Evolutionary conservation across 2,888 invertebrate genomes (phyloP).

Genomic region (Subacronicta megacephala): DNA sequence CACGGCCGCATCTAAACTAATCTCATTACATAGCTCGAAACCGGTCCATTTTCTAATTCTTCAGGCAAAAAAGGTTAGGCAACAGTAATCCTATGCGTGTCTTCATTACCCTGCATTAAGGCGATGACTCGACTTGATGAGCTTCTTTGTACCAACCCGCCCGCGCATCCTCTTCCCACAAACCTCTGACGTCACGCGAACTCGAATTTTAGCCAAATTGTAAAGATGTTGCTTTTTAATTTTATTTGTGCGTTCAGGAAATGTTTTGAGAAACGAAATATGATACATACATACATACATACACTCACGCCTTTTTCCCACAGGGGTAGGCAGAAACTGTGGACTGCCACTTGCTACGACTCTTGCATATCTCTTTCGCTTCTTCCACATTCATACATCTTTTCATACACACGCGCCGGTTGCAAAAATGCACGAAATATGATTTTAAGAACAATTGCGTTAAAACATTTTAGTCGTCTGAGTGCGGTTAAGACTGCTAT

Average conservation of each 20-base stretch:
- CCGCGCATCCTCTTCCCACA: constrained; percentile 7
- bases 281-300: no score
- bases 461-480: no score
- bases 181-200: constrained; percentile 25
- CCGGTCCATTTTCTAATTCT: constrained; percentile 33
- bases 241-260: constrained; percentile 24
- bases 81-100: constrained; percentile 54
- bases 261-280: constrained; percentile 3
- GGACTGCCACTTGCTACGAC: no score
- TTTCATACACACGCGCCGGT: no score
- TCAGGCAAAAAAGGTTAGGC: constrained; percentile 29
- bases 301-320: no score
- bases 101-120: constrained; percentile 67
- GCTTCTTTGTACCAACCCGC: constrained; percentile 46
- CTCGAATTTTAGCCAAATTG: constrained; percentile 47
- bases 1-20: constrained; percentile 6
- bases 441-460: no score
- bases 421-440: no score
- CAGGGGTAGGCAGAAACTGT: no score
- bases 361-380: no score
- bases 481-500: no score
- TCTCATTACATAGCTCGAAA: constrained; percentile 14
- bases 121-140: constrained; percentile 71
- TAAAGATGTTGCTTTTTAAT: constrained; percentile 54
- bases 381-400: no score